Percentiles rank a stretch among this genome's conserved stretches.
Evolutionary conservation across 2,113 vertebrate species (phyloP).

Genomic region (Speoplatyrhinus poulsoni): DNA sequence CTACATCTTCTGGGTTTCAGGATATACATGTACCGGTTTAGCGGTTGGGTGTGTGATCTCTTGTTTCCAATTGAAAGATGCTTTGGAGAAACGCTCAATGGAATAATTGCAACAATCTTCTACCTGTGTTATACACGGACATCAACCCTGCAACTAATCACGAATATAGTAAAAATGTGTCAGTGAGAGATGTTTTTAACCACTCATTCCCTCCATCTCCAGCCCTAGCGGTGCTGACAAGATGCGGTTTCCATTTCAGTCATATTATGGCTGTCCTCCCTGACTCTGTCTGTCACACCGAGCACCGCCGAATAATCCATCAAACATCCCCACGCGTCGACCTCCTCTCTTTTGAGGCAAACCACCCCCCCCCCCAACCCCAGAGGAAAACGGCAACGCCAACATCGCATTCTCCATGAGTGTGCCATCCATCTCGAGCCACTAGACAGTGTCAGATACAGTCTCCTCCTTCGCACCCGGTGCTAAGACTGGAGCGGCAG

Average conservation of each 20-base stretch:
- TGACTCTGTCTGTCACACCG: conserved; percentile 54
- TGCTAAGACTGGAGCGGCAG: conserved; percentile 38
- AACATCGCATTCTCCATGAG: conserved; percentile 53
- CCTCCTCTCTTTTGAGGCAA: conserved; percentile 28
- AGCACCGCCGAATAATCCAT: conserved; percentile 62
- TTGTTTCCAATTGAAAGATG: too few species aligned
- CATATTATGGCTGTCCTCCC: conserved; percentile 58
- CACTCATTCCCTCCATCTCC: conserved; percentile 5
- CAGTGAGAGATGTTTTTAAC: background rate
- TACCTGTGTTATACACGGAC: background rate
- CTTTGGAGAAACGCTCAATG: too few species aligned
- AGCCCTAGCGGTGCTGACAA: conserved; percentile 15
- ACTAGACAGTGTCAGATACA: conserved; percentile 50
- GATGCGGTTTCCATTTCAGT: conserved; percentile 45
- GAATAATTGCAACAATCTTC: too few species aligned
- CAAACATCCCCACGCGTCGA: conserved; percentile 63
- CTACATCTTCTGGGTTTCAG: too few species aligned
- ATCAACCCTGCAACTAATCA: conserved; percentile 3
- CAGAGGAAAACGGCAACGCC: conserved; percentile 21
- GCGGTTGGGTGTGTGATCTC: too few species aligned
- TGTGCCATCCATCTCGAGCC: conserved; percentile 60
- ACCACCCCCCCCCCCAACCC: background rate
- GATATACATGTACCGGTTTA: too few species aligned
- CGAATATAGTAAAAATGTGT: conserved; percentile 4
- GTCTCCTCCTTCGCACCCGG: conserved; percentile 24